phyloP scores from a whole-genome alignment of 2,113 vertebrate species.

The Uropsilus gracilis region DNA sequence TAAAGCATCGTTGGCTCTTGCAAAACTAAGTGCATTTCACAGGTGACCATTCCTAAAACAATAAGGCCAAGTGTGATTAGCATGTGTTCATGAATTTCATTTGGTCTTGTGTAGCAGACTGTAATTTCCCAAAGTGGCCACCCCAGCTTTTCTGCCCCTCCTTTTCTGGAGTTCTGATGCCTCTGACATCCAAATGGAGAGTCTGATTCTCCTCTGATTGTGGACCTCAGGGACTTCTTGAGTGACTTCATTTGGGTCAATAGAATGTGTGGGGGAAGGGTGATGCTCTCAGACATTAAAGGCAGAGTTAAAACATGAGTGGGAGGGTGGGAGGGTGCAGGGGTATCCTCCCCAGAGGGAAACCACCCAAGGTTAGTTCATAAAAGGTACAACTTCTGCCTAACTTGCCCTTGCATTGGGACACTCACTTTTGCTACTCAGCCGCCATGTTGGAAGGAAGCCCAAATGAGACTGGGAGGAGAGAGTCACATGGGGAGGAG shows the following conservation, averaged over 20 bases:
- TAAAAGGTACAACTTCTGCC: neutral
- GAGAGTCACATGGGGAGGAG: fast-evolving
- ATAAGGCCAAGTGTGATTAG: fast-evolving
- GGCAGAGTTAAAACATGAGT: neutral
- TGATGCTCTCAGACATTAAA: neutral
- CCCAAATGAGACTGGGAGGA: neutral
- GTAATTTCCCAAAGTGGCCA: neutral
- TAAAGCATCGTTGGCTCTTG: neutral
- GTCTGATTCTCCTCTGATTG: neutral
- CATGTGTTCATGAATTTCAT: fast-evolving
- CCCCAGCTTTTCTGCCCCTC: neutral
- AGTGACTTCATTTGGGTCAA: neutral
- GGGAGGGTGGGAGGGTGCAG: no score
- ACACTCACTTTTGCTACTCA: neutral
- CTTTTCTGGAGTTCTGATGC: neutral
- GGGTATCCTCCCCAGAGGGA: neutral
- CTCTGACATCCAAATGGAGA: neutral
- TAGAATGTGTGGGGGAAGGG: neutral
- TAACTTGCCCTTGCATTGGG: fast-evolving
- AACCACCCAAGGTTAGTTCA: neutral
- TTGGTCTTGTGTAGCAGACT: neutral
- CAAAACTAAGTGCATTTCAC: neutral
- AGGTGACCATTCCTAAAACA: fast-evolving
- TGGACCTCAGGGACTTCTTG: neutral
- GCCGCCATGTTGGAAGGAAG: neutral